These are phyloP conservation scores for Hydrochoerus hydrochaeris DNA, from an alignment of 2,113 vertebrate genomes.

Conservation along the genomic window DNA sequence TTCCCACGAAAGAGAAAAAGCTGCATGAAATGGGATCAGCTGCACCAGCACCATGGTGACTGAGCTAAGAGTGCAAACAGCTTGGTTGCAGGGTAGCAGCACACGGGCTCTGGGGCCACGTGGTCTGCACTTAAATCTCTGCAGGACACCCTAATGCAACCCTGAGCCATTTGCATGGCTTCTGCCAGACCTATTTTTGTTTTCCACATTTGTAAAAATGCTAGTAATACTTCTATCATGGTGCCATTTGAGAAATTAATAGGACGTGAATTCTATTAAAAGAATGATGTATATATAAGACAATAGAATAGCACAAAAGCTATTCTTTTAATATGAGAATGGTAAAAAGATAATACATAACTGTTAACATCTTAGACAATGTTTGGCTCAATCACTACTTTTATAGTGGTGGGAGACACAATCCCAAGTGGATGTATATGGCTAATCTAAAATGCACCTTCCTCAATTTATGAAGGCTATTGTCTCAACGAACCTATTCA, in stretches of 20 bases:
- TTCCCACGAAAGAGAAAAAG: not conserved
- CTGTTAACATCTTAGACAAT: slow-evolving; percentile 16
- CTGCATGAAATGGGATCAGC: not conserved
- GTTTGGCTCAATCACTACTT: not conserved
- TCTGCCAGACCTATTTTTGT: not conserved
- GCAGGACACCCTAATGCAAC: not conserved
- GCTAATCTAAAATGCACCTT: not conserved
- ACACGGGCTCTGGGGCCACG: too few relatives aligned
- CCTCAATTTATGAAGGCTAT: not conserved
- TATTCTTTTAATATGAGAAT: not conserved
- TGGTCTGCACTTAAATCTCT: not conserved
- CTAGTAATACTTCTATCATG: not conserved
- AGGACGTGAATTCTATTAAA: not conserved
- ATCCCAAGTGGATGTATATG: not conserved
- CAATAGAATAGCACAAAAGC: not conserved
- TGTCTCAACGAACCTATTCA: not conserved
- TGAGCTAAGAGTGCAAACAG: not conserved
- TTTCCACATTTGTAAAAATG: not conserved
- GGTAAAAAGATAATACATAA: not conserved
- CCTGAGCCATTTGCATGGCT: not conserved
- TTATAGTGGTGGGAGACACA: not conserved
- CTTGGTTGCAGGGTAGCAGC: not conserved
- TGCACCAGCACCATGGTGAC: not conserved
- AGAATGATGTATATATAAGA: not conserved
- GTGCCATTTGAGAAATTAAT: not conserved